These are phyloP conservation scores for Sebastes dallii DNA, from an alignment of 2,797 vertebrate species.

Conservation along the genomic window DNA sequence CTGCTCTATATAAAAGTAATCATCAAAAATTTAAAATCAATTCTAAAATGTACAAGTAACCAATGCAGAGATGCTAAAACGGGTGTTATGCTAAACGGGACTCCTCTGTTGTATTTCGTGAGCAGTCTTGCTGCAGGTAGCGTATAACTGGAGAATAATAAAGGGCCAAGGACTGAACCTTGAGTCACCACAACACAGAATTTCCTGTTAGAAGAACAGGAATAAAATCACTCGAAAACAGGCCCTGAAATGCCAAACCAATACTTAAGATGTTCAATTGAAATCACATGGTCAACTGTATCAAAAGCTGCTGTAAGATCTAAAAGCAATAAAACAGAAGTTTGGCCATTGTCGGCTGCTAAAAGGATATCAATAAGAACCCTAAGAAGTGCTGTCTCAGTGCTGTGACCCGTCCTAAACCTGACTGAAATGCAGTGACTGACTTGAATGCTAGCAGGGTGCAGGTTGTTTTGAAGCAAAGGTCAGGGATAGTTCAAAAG, in stretches of 20 bases:
- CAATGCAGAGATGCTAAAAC: no score
- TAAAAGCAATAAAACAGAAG: background rate
- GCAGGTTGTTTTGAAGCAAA: background rate
- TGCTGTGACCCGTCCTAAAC: background rate
- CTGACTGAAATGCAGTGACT: background rate
- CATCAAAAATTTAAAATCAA: no score
- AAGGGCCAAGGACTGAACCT: background rate
- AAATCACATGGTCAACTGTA: background rate
- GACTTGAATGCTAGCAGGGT: background rate
- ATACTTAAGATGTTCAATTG: background rate
- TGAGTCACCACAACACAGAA: background rate
- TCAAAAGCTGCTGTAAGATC: background rate
- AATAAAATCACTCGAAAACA: background rate
- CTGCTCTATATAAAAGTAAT: no score
- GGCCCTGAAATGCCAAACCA: background rate
- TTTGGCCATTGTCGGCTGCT: background rate
- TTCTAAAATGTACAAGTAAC: no score
- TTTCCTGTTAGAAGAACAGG: background rate
- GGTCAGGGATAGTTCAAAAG: no score
- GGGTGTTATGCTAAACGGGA: no score
- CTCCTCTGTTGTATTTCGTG: no score
- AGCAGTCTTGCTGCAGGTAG: no score
- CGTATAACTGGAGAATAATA: no score
- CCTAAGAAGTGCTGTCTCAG: background rate
- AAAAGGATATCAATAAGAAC: background rate